Evolutionary conservation across 35 echinoderm and acorn worm species (phyloP).

Genomic region (Hemicentrotus pulcherrimus): DNA sequence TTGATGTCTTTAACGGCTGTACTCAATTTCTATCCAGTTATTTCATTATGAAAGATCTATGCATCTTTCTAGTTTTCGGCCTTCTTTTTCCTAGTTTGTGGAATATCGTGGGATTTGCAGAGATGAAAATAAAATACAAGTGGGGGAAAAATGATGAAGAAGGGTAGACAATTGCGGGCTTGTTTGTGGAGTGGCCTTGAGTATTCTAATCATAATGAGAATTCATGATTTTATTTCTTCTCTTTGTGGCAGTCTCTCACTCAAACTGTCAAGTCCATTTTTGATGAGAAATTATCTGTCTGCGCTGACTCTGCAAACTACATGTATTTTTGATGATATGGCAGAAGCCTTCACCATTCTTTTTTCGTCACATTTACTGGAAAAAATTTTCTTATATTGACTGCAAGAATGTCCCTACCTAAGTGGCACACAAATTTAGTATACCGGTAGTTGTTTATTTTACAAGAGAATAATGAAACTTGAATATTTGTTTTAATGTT

Average conservation of each 20-base stretch:
- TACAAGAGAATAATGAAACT: too few species aligned
- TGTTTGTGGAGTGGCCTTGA: background rate
- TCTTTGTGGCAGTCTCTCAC: background rate
- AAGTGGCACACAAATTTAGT: background rate
- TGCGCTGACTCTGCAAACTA: slow-evolving; percentile 18
- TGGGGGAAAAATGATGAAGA: slow-evolving; percentile 28
- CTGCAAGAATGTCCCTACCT: background rate
- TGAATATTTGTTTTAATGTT: background rate
- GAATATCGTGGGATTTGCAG: slow-evolving; percentile 15
- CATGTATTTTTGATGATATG: slow-evolving; percentile 17
- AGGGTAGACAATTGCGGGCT: background rate
- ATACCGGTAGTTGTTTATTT: too few species aligned
- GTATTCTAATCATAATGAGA: slow-evolving; percentile 33
- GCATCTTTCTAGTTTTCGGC: background rate
- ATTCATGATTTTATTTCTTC: slow-evolving; percentile 32
- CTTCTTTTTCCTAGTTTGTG: background rate
- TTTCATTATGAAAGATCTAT: slow-evolving; percentile 39
- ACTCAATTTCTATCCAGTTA: slow-evolving; percentile 26
- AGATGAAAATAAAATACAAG: slow-evolving; percentile 35
- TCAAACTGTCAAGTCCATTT: background rate
- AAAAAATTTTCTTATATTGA: background rate
- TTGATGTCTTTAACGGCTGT: slow-evolving; percentile 42
- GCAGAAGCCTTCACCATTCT: background rate
- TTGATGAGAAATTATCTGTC: slow-evolving; percentile 15
- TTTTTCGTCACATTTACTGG: background rate